Conservation (phyloP, 1,140 invertebrate species). For the Phymastichus coffea region DNA sequence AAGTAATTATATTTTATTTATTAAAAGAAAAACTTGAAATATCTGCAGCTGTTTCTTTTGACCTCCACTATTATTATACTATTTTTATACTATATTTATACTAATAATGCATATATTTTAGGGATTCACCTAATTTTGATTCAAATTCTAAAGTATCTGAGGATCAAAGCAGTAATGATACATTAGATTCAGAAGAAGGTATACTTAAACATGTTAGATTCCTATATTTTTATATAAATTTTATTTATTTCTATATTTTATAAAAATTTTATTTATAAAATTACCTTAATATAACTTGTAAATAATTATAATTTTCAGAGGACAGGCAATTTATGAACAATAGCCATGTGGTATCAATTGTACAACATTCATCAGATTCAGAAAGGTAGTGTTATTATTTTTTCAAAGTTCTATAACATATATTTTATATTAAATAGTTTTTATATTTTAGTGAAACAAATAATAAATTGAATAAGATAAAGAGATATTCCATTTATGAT, state of each 20-base stretch:
- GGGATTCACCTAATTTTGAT: too few relatives aligned
- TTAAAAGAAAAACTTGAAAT: too few relatives aligned
- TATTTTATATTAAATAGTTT: neutral
- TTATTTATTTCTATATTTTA: neutral
- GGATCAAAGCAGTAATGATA: neutral
- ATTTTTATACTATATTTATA: too few relatives aligned
- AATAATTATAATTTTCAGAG: neutral
- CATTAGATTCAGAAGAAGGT: constrained; percentile 16
- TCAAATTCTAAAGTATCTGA: too few relatives aligned
- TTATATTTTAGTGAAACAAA: neutral
- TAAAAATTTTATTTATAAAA: neutral
- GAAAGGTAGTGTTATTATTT: constrained; percentile 15
- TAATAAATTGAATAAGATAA: neutral
- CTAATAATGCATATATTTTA: too few relatives aligned
- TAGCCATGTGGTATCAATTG: constrained; percentile 17
- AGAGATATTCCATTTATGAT: constrained; percentile 23
- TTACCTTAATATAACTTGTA: neutral
- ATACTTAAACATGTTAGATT: too few relatives aligned
- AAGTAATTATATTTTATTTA: too few relatives aligned
- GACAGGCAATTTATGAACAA: constrained; percentile 16
- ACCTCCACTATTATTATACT: too few relatives aligned
- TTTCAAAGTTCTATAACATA: neutral
- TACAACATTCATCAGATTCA: constrained; percentile 13
- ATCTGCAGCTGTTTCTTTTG: too few relatives aligned
- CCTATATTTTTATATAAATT: neutral